Base-by-base conservation (phyloP, 2,888 invertebrate genomes). In the Nymphalis urticae region DNA sequence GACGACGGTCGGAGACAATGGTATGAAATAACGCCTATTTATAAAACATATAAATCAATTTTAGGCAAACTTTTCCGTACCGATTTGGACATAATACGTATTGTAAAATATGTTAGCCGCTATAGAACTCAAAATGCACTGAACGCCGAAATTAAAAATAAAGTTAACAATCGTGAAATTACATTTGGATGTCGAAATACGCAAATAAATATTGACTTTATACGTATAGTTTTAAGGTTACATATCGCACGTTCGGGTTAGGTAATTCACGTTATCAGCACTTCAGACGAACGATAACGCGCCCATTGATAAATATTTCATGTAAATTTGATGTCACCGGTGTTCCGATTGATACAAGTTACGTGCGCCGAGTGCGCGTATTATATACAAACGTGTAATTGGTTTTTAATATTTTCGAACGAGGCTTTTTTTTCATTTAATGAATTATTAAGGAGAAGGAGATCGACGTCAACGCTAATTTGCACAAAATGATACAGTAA, bases 121-220 rank as follows among this genome's bases (percentile, higher is more conserved):
- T n/a, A 19, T 19, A 51, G 51, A 21, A 51, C 13, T 42, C 42
- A 13, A 42, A 42, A 42, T 42, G 42, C 42, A 42, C 42, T 42
- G 42, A 42, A 42, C 13, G 42, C 42, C 4, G 42, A 42, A 13
- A 42, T 42, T 42, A 42, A 42, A 13, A 42, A 42, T 13, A 13
- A 42, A 13, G 13, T 42, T 65, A 16, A 65, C 65, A 58, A 65
- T 65, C 48, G 21, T 59, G 13, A 17, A 58, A 32, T 58, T 32
- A 50, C 8, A 50, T 19, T 48, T 19, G 7, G 24, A 13, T 27
- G 10, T 6, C 42, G 42, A 13, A 13, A 42, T 2, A 13, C 13
- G 4, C 42, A 42, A 42, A 13, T 13, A 4, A 42, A 42, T 13
- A 42, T 42, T 13, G 42, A 19, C 19, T 50, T 6, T n/a, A 50